Evolutionary conservation across 1,140 invertebrate genomes (phyloP).

Genomic region (Drosophila malerkotliana): DNA sequence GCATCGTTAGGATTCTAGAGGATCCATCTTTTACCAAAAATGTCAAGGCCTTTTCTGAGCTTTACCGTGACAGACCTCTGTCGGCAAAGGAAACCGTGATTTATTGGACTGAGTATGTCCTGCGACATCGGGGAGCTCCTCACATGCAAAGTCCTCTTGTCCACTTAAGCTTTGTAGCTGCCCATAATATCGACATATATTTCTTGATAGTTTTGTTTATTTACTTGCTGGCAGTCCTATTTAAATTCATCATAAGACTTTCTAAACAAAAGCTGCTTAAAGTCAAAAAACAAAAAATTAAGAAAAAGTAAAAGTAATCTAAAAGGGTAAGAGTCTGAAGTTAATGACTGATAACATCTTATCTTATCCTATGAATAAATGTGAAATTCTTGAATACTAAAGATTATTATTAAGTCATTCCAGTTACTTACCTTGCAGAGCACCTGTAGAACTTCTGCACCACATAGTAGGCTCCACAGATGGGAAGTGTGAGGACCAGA

Average conservation of each 20-base stretch:
- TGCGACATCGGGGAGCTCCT: not conserved
- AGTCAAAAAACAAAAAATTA: not conserved
- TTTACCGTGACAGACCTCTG: not conserved
- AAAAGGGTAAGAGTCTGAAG: too few relatives aligned
- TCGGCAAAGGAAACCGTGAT: not conserved
- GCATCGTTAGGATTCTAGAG: not conserved
- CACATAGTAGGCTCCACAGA: constrained; percentile 87
- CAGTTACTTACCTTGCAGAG: constrained; percentile 87
- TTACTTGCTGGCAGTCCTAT: not conserved
- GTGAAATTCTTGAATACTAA: too few relatives aligned
- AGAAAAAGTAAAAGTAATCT: not conserved
- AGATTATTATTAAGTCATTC: not conserved
- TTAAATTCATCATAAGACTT: not conserved
- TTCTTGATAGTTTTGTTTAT: not conserved
- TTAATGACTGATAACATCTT: too few relatives aligned
- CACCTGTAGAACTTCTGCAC: constrained; percentile 90
- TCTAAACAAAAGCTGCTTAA: not conserved
- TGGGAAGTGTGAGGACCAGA: constrained; percentile 87
- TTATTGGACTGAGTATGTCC: not conserved
- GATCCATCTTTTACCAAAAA: not conserved
- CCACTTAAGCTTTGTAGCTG: constrained; percentile 1
- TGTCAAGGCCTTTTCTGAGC: not conserved
- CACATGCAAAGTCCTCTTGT: not conserved
- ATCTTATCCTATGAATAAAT: too few relatives aligned
- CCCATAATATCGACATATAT: not conserved